Evolutionary conservation across 2,113 vertebrate genomes (phyloP), one percentile per base, ranked within the genome.

Genomic region (Mesoclemmys tuberculata): DNA sequence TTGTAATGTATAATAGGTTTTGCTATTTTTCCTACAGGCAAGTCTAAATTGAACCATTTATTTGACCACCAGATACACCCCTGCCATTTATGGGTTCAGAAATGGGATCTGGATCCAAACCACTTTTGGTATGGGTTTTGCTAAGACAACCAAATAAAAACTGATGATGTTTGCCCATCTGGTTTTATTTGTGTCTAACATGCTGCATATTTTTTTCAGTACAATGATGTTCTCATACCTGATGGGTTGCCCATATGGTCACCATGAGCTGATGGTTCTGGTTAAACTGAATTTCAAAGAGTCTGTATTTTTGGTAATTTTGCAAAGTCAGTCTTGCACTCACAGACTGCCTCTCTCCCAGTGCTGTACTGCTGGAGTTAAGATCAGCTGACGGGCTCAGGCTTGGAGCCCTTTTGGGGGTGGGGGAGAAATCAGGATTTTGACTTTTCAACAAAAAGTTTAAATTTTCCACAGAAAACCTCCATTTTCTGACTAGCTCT

Each of bases 81-180:
- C 56, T 93, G 61, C 93, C 93, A 78, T 49, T 92, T 80, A 96
- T 96, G 92, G 97, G 90, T 93, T 97, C 95, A 97, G 95, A 94
- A 97, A 93, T 19, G 83, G 93, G 90, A 92, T 87, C 78, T 35
- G 56, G 44, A 75, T 95, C 96, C 95, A 97, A 96, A 94, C 89
- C 90, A 84, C 92, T 94, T 95, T 96, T 95, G 96, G 93, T 96
- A 90, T 75, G 96, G 89, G 94, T 96, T 97, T 96, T 96, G 92
- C 93, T 93, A 94, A 97, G 96, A 78, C 93, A 96, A 97, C 96
- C 95, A 96, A 80, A 95, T 97, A 96, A 86, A 95, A 95, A 96
- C 84, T 64, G 54, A 94, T 94, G 95, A 96, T 88, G 87, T 94
- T 87, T 93, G 78, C 86, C 91, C 87, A 92, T 84, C 93, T 96